Conservation (phyloP, 1,140 invertebrate species). For the Halesus radiatus region DNA sequence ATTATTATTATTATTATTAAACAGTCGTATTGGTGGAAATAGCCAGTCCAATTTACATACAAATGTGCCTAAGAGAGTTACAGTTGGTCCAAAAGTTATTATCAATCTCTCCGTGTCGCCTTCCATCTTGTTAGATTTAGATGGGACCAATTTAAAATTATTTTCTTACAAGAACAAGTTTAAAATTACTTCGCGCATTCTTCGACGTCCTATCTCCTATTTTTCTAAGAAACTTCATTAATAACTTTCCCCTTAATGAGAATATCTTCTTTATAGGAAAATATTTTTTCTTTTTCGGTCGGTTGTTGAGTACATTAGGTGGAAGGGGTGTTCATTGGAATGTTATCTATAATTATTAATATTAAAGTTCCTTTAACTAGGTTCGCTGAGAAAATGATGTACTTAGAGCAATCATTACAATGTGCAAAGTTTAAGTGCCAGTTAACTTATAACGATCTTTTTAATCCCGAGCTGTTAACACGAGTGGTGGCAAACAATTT, state of each 20-base stretch:
- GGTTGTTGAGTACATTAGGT: neutral
- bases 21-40: too few species aligned
- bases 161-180: conserved; percentile 37
- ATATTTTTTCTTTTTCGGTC: neutral
- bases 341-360: neutral
- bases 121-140: neutral
- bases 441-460: neutral
- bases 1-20: too few species aligned
- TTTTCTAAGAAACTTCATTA: conserved; percentile 36
- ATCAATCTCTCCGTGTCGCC: neutral
- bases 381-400: neutral
- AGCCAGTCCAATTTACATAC: conserved; percentile 49
- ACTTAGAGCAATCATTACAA: neutral
- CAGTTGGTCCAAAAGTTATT: conserved; percentile 4
- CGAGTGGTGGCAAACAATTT: conserved; percentile 4
- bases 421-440: neutral
- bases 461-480: neutral
- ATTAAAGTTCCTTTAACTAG: neutral
- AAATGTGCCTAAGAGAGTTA: conserved; percentile 50
- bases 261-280: conserved; percentile 31
- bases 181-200: conserved; percentile 34
- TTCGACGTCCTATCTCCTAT: conserved; percentile 26
- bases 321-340: neutral
- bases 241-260: conserved; percentile 31
- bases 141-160: conserved; percentile 31